Conservation (phyloP, 1,140 invertebrate species). For the Lethocerus indicus region DNA sequence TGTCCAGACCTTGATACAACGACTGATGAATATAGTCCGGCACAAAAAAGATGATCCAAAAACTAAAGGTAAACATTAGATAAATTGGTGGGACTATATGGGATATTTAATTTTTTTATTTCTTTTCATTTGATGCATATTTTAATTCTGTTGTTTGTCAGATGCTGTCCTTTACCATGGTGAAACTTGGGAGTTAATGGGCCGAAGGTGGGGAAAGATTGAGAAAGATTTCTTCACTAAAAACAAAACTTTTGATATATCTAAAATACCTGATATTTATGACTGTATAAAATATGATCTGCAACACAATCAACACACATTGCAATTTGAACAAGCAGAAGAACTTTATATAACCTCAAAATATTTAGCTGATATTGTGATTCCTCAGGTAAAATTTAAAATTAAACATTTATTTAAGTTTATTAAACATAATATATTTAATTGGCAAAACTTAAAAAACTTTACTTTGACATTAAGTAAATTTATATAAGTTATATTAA, state of each 20-base stretch:
- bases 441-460: too few species aligned
- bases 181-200: conserved; percentile 98
- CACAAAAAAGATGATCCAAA: conserved; percentile 74
- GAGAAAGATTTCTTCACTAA: conserved; percentile 97
- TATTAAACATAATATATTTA: too few species aligned
- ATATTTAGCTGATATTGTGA: conserved; percentile 93
- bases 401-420: too few species aligned
- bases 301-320: conserved; percentile 90
- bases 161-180: conserved; percentile 90
- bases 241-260: conserved; percentile 87
- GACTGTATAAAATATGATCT: conserved; percentile 99
- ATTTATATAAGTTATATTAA: too few species aligned
- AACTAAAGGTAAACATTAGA: conserved; percentile 45
- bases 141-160: conserved; percentile 24
- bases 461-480: too few species aligned
- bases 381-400: conserved; percentile 66
- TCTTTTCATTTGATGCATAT: not conserved
- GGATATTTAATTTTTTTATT: not conserved
- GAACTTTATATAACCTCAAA: conserved; percentile 91
- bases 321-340: conserved; percentile 87
- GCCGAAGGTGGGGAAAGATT: conserved; percentile 93
- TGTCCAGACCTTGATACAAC: conserved; percentile 71
- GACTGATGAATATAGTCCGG: conserved; percentile 69
- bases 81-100: not conserved
- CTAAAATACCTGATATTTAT: conserved; percentile 98